Conservation (phyloP, 2,888 invertebrate species). For the Lasioglossum zephyrum region DNA sequence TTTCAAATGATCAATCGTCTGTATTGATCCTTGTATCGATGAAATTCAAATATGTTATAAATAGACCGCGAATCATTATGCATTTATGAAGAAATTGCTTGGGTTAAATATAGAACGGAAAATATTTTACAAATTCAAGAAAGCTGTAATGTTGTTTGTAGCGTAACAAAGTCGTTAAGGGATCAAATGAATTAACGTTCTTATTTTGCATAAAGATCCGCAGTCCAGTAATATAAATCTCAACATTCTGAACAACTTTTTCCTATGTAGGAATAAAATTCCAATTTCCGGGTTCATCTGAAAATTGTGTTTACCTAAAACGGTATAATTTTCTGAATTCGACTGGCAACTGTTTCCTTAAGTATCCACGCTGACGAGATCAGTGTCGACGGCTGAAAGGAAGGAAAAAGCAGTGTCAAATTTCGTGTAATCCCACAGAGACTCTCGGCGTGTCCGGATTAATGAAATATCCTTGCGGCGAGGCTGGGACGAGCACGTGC, state of each 20-base stretch:
- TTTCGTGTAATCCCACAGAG: slow-evolving; percentile 11
- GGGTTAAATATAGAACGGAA: too few species aligned
- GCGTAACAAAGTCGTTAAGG: too few species aligned
- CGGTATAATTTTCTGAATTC: background rate
- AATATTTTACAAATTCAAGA: too few species aligned
- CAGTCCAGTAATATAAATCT: too few species aligned
- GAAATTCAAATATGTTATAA: too few species aligned
- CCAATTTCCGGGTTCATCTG: background rate
- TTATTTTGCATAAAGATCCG: background rate
- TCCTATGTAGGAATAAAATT: too few species aligned
- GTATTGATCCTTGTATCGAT: background rate
- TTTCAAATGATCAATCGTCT: background rate
- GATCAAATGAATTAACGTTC: too few species aligned
- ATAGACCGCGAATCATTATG: too few species aligned
- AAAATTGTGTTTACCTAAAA: background rate
- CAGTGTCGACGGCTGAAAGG: background rate
- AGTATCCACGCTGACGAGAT: background rate
- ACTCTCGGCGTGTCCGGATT: slow-evolving; percentile 4
- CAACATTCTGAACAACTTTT: too few species aligned
- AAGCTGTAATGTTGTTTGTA: too few species aligned
- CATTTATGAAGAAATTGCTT: too few species aligned
- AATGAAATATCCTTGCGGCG: slow-evolving; percentile 25
- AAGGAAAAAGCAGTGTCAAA: slow-evolving; percentile 2
- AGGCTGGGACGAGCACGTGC: background rate
- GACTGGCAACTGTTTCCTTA: background rate